Base-by-base conservation (phyloP, 2,888 invertebrate species). In the Patella ulyssiponensis region DNA sequence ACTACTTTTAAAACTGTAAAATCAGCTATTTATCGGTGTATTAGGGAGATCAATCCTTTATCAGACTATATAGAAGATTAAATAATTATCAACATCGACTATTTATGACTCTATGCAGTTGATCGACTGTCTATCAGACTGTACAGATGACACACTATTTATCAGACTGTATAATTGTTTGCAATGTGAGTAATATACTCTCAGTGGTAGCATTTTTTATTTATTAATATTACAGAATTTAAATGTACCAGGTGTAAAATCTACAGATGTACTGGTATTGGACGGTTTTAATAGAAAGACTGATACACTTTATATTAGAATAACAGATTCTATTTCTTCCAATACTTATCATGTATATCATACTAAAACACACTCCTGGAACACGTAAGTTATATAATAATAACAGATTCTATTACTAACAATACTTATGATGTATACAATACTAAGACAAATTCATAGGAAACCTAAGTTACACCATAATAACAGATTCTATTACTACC, bases 271-370 rank as follows among this genome's bases (percentile, higher is more conserved):
- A 15, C 44, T 83, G n/a, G 81, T 84, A 2, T 74, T 86, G 12
- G 86, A 86, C 69, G 86, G 86, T 33, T 83, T 76, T 53, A 78
- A 86, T 77, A 69, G 76, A 11, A 56, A 53, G 3, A 77, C 58
- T 23, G 76, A 79, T 70, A 75, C 52, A 12, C 54, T 85, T 52
- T 85, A 79, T 74, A 80, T 81, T 14, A 75, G 86, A 3, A 73
- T 80, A 4, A 78, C 83, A 3, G 84, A 86, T 77, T 77, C 73
- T 0, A 73, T 80, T 12, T 80, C 80, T 11, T 82, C 80, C 12
- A 84, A 82, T 69, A 80, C 75, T 4, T 85, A 83, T 73, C 81
- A 81, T 73, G 70, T 76, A 23, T 74, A 76, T 15, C 69, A n/a
- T 56, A 51, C 20, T 14, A 27, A 53, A 23, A 33, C 56, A 17